Evolutionary conservation across 2,888 invertebrate species (phyloP).

Genomic region (Amaurobius ferox): DNA sequence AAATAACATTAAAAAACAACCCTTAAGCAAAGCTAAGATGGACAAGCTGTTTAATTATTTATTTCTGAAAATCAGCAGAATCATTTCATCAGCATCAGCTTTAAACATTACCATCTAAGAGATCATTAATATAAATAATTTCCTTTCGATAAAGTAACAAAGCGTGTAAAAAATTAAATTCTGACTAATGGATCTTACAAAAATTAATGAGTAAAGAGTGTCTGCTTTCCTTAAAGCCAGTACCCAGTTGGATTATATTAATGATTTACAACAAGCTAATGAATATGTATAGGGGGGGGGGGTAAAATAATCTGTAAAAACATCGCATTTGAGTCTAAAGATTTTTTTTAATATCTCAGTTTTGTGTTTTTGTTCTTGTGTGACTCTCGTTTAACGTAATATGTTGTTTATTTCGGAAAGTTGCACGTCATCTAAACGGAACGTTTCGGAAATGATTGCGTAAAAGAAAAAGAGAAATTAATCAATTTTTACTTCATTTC

Average conservation of each 20-base stretch:
- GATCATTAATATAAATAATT: slow-evolving; percentile 66
- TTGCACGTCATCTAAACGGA: not conserved
- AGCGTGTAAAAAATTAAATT: slow-evolving; percentile 55
- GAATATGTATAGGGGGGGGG: slow-evolving; percentile 56
- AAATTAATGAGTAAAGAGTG: slow-evolving; percentile 58
- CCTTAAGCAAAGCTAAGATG: not conserved
- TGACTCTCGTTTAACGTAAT: slow-evolving; percentile 4
- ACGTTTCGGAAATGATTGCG: not conserved
- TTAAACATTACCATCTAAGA: slow-evolving; percentile 49
- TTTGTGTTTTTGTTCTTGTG: slow-evolving; percentile 20
- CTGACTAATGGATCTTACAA: slow-evolving; percentile 50
- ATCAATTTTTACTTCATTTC: slow-evolving; percentile 32
- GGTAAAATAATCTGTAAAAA: slow-evolving; percentile 48
- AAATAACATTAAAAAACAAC: not conserved
- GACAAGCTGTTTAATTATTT: slow-evolving; percentile 3
- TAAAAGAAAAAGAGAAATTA: slow-evolving; percentile 6
- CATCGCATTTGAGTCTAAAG: slow-evolving; percentile 52
- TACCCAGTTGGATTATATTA: slow-evolving; percentile 58
- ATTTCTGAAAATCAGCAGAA: slow-evolving; percentile 27
- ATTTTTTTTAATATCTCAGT: slow-evolving; percentile 21
- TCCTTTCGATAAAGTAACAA: slow-evolving; percentile 52
- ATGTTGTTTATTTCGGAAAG: slow-evolving; percentile 33
- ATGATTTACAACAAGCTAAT: slow-evolving; percentile 58
- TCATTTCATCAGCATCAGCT: slow-evolving; percentile 33
- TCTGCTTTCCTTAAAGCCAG: slow-evolving; percentile 43